Base-by-base conservation (phyloP, 1,140 invertebrate species). In the Centruroides sculpturatus region DNA sequence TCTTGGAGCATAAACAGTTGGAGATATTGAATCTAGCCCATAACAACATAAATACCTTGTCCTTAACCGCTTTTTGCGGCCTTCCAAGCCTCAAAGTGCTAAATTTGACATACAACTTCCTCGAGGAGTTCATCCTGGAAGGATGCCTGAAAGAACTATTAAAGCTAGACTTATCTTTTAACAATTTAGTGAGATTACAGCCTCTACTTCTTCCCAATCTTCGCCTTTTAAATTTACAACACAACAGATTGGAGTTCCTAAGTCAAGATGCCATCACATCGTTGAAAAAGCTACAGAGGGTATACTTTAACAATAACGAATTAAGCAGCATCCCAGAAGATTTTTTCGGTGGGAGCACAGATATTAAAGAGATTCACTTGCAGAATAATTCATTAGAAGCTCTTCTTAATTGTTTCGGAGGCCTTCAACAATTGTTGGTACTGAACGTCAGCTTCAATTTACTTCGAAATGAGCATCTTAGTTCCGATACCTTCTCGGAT, bases 371-470 rank as follows among this genome's bases (percentile, higher is more conserved):
- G 76, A 81, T 93, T 66, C 84, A 89, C 71, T 73, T 92, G 67
- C 85, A 89, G 71, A 91, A 92, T 73, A 93, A 92, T 78, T 84
- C 85, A 3, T 73, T 92, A 57, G 1, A 41, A 5, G 80, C 80
- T 66, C 81, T 83, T 7, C 73, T 90, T 13, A 83, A 85, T 4
- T 83, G 85, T 3, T 53, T 88, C 85, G 82, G 83, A 65, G 81
- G 82, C n/a, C 77, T 93, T 57, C 82, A 84, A 61, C 84, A 89
- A 69, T 75, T 96, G 52, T 77, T 90, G 50, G 82, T 89, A 11
- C 78, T 97, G 47, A 88, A 96, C 74, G 76, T 94, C 56, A 87
- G 87, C 3, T 82, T 84, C 60, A 97, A 97, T 75, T 82, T 85
- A 67, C 76, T 97, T 54, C 84, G 83, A 56, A 87, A 83, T 70